phyloP scores from a whole-genome alignment of 1,140 invertebrate species.

The Camponotus vicinus region DNA sequence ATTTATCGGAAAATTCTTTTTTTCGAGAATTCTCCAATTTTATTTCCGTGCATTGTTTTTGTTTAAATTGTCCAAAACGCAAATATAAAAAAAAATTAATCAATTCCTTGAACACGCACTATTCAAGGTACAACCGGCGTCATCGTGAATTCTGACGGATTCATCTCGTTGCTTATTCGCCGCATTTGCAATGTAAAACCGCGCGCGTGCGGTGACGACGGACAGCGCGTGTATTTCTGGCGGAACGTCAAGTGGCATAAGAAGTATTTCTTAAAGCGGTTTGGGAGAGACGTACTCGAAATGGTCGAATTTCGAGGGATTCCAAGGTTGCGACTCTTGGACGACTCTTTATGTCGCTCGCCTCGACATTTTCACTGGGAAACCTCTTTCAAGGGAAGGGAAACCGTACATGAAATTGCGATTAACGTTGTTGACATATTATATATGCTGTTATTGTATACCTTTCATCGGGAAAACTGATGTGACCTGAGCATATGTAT shows the following conservation, averaged over 20 bases:
- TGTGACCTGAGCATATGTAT: not conserved
- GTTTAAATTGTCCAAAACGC: not conserved
- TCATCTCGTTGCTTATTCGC: not conserved
- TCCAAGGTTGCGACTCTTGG: not conserved
- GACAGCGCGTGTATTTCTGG: slow-evolving; percentile 56
- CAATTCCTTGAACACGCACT: too few species aligned
- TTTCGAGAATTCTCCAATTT: too few species aligned
- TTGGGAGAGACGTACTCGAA: not conserved
- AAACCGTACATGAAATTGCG: not conserved
- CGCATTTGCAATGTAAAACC: not conserved
- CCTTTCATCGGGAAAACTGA: not conserved
- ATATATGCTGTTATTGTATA: not conserved
- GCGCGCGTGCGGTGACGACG: slow-evolving; percentile 34
- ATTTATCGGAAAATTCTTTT: too few species aligned
- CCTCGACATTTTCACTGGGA: not conserved
- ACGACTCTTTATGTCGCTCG: not conserved
- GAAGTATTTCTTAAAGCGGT: slow-evolving; percentile 46
- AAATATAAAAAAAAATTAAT: not conserved
- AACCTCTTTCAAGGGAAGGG: not conserved
- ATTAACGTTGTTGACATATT: slow-evolving; percentile 2
- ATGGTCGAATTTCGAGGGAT: slow-evolving; percentile 20
- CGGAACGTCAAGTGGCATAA: slow-evolving; percentile 58
- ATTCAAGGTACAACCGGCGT: not conserved
- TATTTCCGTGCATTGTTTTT: not conserved
- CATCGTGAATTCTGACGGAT: not conserved